Conservation (phyloP, 1,140 invertebrate species). For the Trissolcus basalis region DNA sequence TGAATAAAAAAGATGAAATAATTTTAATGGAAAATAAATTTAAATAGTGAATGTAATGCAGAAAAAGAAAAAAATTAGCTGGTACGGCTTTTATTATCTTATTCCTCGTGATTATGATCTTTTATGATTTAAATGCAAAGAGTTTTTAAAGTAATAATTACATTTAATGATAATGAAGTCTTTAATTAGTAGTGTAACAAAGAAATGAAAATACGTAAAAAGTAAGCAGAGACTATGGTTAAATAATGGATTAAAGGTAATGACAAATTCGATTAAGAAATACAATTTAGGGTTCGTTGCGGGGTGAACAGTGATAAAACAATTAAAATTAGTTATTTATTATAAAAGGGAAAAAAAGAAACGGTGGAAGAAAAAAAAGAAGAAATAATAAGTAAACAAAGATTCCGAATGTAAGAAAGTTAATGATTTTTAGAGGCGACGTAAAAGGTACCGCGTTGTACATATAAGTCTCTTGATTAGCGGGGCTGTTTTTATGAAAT, state of each 20-base stretch:
- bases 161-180: slow-evolving; percentile 57
- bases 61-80: slow-evolving; percentile 37
- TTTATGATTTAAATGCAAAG: slow-evolving; percentile 26
- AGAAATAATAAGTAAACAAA: slow-evolving; percentile 60
- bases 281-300: too few species aligned
- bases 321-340: slow-evolving; percentile 66
- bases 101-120: slow-evolving; percentile 39
- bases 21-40: not conserved
- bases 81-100: slow-evolving; percentile 50
- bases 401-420: slow-evolving; percentile 64
- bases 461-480: slow-evolving; percentile 60
- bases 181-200: slow-evolving; percentile 48
- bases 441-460: slow-evolving; percentile 47
- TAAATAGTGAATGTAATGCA: slow-evolving; percentile 39
- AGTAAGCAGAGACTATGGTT: slow-evolving; percentile 10
- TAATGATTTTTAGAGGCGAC: slow-evolving; percentile 60
- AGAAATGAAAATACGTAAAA: slow-evolving; percentile 25
- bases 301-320: slow-evolving; percentile 55
- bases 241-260: not conserved
- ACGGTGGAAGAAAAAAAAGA: too few species aligned
- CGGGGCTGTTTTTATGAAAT: slow-evolving; percentile 56
- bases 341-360: too few species aligned
- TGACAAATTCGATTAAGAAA: slow-evolving; percentile 51
- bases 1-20: slow-evolving; percentile 38
- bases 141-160: slow-evolving; percentile 53